Evolutionary conservation across 1,140 invertebrate species (phyloP).

Genomic region (Leguminivora glycinivorella): DNA sequence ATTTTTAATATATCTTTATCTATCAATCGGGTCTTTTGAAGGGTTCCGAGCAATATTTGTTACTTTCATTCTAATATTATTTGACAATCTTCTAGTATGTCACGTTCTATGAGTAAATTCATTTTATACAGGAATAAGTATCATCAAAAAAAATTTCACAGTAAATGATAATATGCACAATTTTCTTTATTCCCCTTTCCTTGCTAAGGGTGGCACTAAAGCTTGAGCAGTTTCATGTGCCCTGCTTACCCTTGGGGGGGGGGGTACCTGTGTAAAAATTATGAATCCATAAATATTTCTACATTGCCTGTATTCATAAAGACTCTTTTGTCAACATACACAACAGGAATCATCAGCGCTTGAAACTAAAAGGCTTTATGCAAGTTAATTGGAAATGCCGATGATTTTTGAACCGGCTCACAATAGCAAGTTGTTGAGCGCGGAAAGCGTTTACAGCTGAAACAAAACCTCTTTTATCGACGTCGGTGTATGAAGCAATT

Average conservation of each 20-base stretch:
- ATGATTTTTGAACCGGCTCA: constrained; percentile 6
- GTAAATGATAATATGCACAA: too few species aligned
- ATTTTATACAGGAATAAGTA: too few species aligned
- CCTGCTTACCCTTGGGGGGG: too few species aligned
- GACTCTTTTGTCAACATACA: not conserved
- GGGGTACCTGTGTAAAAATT: too few species aligned
- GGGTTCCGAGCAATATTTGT: not conserved
- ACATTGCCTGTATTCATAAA: not conserved
- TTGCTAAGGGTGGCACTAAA: too few species aligned
- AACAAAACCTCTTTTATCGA: constrained; percentile 28
- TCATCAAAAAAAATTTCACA: too few species aligned
- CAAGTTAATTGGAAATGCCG: not conserved
- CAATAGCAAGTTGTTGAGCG: constrained; percentile 22
- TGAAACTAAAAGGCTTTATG: not conserved
- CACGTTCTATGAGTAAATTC: too few species aligned
- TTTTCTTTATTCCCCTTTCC: too few species aligned
- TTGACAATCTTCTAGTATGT: too few species aligned
- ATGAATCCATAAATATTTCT: too few species aligned
- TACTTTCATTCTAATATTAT: not conserved
- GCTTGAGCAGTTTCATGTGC: too few species aligned
- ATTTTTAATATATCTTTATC: not conserved
- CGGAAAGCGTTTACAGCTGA: constrained; percentile 19
- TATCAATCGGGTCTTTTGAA: not conserved
- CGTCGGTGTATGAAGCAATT: constrained; percentile 26
- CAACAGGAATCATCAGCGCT: not conserved